Percentiles rank a stretch among this genome's conserved stretches.
These are phyloP conservation scores for Phoxinus dragarum DNA, from an alignment of 2,797 vertebrate species.

Conservation along the genomic window DNA sequence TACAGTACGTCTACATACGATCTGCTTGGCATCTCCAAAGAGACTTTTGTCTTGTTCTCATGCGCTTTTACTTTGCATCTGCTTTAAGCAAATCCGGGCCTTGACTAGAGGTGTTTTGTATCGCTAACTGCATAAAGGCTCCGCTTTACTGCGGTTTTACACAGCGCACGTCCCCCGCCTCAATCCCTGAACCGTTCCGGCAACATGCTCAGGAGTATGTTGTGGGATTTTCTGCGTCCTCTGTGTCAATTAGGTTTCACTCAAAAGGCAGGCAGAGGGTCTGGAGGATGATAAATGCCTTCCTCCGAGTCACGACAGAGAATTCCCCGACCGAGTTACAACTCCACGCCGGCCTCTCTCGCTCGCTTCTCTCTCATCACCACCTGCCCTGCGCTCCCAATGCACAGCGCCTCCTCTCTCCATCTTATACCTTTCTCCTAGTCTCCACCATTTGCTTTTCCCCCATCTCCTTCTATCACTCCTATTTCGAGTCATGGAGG, in stretches of 20 bases:
- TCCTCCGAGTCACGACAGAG: slow-evolving; percentile 39
- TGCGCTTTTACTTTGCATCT: slow-evolving; percentile 39
- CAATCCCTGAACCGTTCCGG: slow-evolving; percentile 54
- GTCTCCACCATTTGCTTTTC: slow-evolving; percentile 13
- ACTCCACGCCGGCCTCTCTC: slow-evolving; percentile 33
- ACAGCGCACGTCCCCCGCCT: slow-evolving; percentile 29
- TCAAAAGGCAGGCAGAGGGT: slow-evolving; percentile 69
- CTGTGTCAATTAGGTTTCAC: slow-evolving; percentile 66
- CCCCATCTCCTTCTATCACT: slow-evolving; percentile 18
- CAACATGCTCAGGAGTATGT: slow-evolving; percentile 54
- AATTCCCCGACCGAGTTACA: slow-evolving; percentile 46
- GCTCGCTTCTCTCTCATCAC: slow-evolving; percentile 34
- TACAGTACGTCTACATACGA: neutral
- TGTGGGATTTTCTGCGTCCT: slow-evolving; percentile 58
- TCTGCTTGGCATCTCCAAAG: neutral
- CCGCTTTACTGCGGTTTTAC: slow-evolving; percentile 32
- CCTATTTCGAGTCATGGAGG: slow-evolving; percentile 55
- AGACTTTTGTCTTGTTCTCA: neutral
- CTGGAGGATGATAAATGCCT: slow-evolving; percentile 70
- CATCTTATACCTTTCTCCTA: slow-evolving; percentile 32
- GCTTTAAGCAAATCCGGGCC: slow-evolving; percentile 25
- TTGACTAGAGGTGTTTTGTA: slow-evolving; percentile 18
- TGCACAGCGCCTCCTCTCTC: slow-evolving; percentile 12
- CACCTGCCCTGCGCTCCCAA: slow-evolving; percentile 16
- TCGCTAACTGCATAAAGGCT: slow-evolving; percentile 36